Evolutionary conservation across 2,888 invertebrate genomes (phyloP).

Genomic region (Pristionchus exspectatus): DNA sequence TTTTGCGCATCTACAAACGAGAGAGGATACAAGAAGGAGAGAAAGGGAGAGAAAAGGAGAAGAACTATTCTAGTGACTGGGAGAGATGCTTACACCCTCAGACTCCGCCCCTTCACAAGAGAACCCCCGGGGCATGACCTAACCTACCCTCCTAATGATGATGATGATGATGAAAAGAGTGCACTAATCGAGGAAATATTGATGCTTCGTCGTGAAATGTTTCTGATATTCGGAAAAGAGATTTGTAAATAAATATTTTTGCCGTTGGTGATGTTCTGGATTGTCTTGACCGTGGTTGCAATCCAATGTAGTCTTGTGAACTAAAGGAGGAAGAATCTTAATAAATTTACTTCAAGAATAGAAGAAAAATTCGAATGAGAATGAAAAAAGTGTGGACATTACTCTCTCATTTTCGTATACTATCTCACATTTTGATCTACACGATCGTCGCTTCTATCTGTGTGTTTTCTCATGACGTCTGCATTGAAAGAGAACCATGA

Average conservation of each 20-base stretch:
- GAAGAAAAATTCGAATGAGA: background rate
- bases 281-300: background rate
- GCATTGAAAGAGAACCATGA: background rate
- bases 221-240: background rate
- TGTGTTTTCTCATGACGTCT: background rate
- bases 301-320: background rate
- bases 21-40: background rate
- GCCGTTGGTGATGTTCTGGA: background rate
- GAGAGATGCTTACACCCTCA: constrained; percentile 17
- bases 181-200: background rate
- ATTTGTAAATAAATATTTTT: background rate
- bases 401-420: background rate
- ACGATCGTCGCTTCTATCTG: background rate
- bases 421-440: background rate
- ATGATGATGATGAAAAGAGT: background rate
- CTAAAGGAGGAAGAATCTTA: background rate
- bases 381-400: background rate
- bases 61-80: background rate
- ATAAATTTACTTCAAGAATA: background rate
- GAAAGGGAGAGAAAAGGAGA: background rate
- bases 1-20: constrained; percentile 13
- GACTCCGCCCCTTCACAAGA: background rate
- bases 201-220: background rate
- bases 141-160: background rate
- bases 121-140: background rate